These are phyloP conservation scores for Diadumene lineata DNA, from an alignment of 92 coral and sea anemone genomes.

Conservation along the genomic window DNA sequence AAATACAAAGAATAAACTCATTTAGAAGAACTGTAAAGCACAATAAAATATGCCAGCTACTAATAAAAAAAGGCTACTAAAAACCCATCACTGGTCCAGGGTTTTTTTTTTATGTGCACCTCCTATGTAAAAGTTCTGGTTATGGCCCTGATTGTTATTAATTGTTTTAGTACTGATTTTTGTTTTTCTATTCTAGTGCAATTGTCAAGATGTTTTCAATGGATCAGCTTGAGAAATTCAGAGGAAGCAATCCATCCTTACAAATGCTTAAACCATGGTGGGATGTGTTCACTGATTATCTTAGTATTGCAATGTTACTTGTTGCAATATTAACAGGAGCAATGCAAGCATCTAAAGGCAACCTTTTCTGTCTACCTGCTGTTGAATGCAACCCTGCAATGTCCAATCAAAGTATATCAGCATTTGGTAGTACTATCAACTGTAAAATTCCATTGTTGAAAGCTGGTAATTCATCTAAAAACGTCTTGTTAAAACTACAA, in stretches of 20 bases:
- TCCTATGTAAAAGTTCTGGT: not conserved
- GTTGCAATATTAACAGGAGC: slow-evolving; percentile 37
- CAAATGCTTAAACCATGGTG: slow-evolving; percentile 52
- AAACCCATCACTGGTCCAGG: too few relatives aligned
- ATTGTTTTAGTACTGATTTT: not conserved
- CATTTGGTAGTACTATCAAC: not conserved
- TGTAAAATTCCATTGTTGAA: not conserved
- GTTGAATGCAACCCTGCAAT: slow-evolving; percentile 28
- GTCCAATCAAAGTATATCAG: not conserved
- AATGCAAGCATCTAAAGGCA: slow-evolving; percentile 34
- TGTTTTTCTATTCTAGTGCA: not conserved
- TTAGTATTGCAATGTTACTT: slow-evolving; percentile 23
- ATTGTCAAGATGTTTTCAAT: slow-evolving; percentile 34
- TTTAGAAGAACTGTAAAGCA: too few relatives aligned
- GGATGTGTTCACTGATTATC: slow-evolving; percentile 52
- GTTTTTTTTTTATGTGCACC: not conserved
- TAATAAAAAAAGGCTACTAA: too few relatives aligned
- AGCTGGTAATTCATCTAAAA: too few relatives aligned
- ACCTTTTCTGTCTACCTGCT: slow-evolving; percentile 47
- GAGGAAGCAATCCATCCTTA: slow-evolving; percentile 25
- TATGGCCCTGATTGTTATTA: too few relatives aligned
- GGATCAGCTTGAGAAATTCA: slow-evolving; percentile 24
- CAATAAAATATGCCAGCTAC: too few relatives aligned
- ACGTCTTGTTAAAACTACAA: slow-evolving; percentile 34
- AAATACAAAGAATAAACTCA: too few relatives aligned